These are phyloP conservation scores for Cercopithecus mona DNA, from an alignment of 2,113 vertebrate genomes.

Conservation along the genomic window DNA sequence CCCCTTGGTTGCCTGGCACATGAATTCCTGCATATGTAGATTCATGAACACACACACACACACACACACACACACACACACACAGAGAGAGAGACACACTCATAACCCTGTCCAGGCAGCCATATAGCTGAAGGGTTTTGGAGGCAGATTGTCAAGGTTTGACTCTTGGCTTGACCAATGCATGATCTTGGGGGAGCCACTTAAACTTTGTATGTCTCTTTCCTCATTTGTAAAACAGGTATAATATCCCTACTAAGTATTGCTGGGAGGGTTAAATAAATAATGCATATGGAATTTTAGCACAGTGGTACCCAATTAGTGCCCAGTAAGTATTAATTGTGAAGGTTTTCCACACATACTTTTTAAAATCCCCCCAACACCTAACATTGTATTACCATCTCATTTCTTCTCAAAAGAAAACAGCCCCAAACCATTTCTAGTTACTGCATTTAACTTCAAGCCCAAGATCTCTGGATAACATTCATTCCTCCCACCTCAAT, in stretches of 20 bases:
- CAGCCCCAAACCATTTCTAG: neutral
- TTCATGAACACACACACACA: neutral
- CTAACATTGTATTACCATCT: neutral
- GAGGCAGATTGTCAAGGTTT: neutral
- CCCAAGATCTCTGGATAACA: neutral
- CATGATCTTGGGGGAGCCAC: neutral
- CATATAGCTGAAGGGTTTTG: neutral
- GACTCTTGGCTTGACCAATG: neutral
- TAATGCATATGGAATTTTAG: neutral
- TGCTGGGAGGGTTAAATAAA: neutral
- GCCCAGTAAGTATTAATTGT: neutral
- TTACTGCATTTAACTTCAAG: neutral
- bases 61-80: neutral
- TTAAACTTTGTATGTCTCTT: neutral
- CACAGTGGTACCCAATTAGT: neutral
- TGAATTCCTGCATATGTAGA: neutral
- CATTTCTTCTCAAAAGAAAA: constrained; percentile 1
- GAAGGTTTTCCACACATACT: neutral
- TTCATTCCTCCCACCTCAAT: neutral
- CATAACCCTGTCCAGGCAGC: neutral
- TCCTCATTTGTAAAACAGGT: neutral
- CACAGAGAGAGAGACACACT: neutral
- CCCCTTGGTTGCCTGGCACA: neutral
- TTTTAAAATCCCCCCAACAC: neutral
- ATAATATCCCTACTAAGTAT: neutral